phyloP scores from a whole-genome alignment of 2,797 vertebrate genomes.

The Presbytis comata region DNA sequence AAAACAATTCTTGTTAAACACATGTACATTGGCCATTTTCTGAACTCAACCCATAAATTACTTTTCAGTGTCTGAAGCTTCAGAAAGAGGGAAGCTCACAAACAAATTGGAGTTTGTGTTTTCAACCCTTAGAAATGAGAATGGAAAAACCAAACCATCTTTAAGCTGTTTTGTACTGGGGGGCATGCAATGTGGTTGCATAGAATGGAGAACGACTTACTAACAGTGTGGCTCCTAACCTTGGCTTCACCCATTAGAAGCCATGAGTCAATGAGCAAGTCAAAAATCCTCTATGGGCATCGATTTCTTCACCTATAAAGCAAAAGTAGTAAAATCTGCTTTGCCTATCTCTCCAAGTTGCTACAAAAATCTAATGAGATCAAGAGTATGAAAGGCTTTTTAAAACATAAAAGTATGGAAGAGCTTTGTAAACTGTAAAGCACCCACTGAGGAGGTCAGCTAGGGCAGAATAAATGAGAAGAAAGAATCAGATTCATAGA shows the following conservation, averaged over 20 bases:
- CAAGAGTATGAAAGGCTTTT: background rate
- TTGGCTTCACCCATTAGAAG: background rate
- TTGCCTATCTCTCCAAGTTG: background rate
- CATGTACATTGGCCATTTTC: background rate
- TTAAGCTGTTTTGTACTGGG: background rate
- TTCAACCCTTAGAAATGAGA: background rate
- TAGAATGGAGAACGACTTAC: background rate
- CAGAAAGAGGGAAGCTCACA: background rate
- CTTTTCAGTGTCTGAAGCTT: slow-evolving; percentile 2
- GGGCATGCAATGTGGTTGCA: background rate
- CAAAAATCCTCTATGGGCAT: background rate
- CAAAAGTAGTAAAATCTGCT: background rate
- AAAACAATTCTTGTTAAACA: background rate
- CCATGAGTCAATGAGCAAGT: background rate
- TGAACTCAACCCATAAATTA: background rate
- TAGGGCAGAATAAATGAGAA: background rate
- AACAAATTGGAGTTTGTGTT: background rate
- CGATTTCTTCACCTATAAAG: background rate
- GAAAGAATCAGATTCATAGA: background rate
- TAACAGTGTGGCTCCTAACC: background rate
- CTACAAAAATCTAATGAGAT: background rate
- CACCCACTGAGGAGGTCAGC: background rate
- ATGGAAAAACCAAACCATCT: background rate
- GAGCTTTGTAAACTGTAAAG: background rate
- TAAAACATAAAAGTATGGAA: background rate